phyloP scores from a whole-genome alignment of 2,888 invertebrate species.

The Coleophora deauratella region DNA sequence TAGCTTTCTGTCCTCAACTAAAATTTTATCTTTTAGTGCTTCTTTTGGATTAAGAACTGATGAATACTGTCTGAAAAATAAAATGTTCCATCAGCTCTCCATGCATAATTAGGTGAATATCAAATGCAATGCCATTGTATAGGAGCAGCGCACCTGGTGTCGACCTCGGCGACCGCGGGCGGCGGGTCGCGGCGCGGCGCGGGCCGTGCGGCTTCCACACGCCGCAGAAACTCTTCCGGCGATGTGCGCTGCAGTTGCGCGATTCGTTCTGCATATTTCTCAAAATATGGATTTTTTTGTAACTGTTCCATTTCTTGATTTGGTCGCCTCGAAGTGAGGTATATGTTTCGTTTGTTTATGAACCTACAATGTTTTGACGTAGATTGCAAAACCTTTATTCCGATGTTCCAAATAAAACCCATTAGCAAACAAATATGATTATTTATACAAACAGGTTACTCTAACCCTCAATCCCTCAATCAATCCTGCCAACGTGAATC shows the following conservation, averaged over 20 bases:
- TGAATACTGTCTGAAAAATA: slow-evolving; percentile 71
- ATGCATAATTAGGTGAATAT: too few species aligned
- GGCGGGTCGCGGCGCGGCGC: too few species aligned
- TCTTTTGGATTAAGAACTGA: slow-evolving; percentile 79
- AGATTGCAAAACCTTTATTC: not conserved
- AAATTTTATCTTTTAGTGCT: slow-evolving; percentile 26
- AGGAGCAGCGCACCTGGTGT: too few species aligned
- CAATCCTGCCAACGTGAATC: too few species aligned
- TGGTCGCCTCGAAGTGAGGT: slow-evolving; percentile 45
- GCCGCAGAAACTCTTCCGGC: slow-evolving; percentile 81
- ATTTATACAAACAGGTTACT: too few species aligned
- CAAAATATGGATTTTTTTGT: slow-evolving; percentile 83
- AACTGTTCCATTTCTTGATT: slow-evolving; percentile 72
- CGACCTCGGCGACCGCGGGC: too few species aligned
- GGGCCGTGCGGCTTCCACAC: slow-evolving; percentile 46
- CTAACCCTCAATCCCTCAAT: too few species aligned
- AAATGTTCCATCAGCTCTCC: too few species aligned
- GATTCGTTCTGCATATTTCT: slow-evolving; percentile 87
- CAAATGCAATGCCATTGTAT: too few species aligned
- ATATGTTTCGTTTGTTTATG: slow-evolving; percentile 29
- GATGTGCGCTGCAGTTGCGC: slow-evolving; percentile 81
- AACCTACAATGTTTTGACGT: not conserved
- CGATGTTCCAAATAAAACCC: too few species aligned
- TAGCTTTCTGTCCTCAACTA: slow-evolving; percentile 64
- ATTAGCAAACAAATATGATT: too few species aligned